These are phyloP conservation scores for Tricholauxania praeusta DNA, from an alignment of 2,888 invertebrate species.

Conservation along the genomic window DNA sequence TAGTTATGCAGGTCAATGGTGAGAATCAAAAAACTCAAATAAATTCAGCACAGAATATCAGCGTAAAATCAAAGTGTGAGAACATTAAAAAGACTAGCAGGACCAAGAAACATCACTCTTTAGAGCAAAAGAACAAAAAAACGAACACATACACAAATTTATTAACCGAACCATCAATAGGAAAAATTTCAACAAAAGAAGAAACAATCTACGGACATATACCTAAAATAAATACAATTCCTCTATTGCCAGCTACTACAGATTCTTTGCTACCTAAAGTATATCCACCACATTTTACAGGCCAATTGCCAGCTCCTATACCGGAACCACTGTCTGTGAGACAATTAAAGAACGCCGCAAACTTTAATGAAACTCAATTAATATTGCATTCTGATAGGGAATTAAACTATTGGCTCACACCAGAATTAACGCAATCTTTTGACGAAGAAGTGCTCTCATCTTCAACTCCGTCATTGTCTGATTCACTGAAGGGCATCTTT, in stretches of 20 bases:
- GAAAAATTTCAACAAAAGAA: no score
- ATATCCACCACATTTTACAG: constrained; percentile 57
- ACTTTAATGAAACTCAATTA: neutral
- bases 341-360: neutral
- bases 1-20: no score
- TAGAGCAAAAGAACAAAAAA: no score
- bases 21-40: no score
- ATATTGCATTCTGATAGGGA: neutral
- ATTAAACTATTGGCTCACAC: constrained; percentile 38
- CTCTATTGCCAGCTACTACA: constrained; percentile 9
- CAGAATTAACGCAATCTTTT: constrained; percentile 41
- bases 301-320: constrained; percentile 49
- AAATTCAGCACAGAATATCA: no score
- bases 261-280: constrained; percentile 48
- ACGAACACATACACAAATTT: no score
- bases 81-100: no score
- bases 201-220: no score
- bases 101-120: no score
- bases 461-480: constrained; percentile 55
- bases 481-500: constrained; percentile 57
- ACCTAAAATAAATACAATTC: neutral
- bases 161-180: no score
- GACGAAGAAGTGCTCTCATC: constrained; percentile 43
- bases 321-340: constrained; percentile 34
- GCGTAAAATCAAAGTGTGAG: no score